Percentiles rank a stretch among this genome's conserved stretches.
Evolutionary conservation across 1,140 invertebrate genomes (phyloP).

Genomic region (Drosophila lowei): DNA sequence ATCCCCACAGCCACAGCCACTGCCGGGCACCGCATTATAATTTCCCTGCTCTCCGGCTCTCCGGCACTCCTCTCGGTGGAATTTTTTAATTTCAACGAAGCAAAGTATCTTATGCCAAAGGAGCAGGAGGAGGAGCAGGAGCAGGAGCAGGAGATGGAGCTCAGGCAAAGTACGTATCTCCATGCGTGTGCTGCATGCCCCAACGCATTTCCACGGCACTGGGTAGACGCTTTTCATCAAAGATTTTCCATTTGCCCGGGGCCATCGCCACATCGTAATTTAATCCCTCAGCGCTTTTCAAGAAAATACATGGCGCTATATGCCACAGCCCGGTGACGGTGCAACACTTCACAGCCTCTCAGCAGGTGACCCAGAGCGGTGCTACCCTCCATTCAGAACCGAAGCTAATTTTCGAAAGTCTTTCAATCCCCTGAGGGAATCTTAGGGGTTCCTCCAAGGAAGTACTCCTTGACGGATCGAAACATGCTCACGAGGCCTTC

Average conservation of each 20-base stretch:
- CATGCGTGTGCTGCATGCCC: constrained; percentile 57
- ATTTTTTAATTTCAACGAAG: constrained; percentile 71
- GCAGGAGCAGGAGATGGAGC: constrained; percentile 3
- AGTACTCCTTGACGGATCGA: no score
- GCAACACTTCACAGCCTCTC: no score
- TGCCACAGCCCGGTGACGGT: no score
- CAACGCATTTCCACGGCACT: constrained; percentile 18
- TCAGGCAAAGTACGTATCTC: constrained; percentile 50
- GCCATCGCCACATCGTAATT: constrained; percentile 49
- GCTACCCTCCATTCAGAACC: no score
- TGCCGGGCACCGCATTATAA: constrained; percentile 58
- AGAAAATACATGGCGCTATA: no score
- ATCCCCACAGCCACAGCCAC: constrained; percentile 3
- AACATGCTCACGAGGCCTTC: no score
- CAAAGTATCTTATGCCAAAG: constrained; percentile 59
- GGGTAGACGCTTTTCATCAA: constrained; percentile 61
- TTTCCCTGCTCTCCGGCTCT: constrained; percentile 40
- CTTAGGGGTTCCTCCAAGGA: no score
- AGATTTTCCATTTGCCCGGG: constrained; percentile 50
- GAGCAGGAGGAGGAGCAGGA: constrained; percentile 5
- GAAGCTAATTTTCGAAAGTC: background rate
- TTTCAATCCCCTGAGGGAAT: background rate
- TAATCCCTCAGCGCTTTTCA: constrained; percentile 54
- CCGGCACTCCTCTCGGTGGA: constrained; percentile 43
- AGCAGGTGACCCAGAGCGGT: no score